A percentile compares a stretch with the other conserved stretches of the same genome.
Evolutionary conservation across 2,113 vertebrate species (phyloP).

Genomic region (Macaca fascicularis): T2T-MFA8v1.1 NC_088381.1:39222001-39222500

Average conservation of each 20-base stretch:
- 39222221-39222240: background rate
- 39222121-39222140: too few relatives aligned
- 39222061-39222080: constrained; percentile 98
- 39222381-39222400: background rate
- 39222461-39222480: background rate
- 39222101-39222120: background rate
- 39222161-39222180: constrained; percentile 32
- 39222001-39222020: constrained; percentile 99
- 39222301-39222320: background rate
- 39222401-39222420: background rate
- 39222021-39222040: constrained; percentile 98
- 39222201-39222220: constrained; percentile 20
- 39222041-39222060: constrained; percentile 99
- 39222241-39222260: background rate
- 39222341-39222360: background rate
- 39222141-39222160: constrained; percentile 41
- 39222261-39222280: background rate
- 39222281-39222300: background rate
- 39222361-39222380: background rate
- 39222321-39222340: too few relatives aligned
- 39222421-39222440: rapidly evolving
- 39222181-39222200: constrained; percentile 47
- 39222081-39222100: background rate
- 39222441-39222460: background rate
- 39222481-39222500: background rate